Percentiles rank a stretch among this genome's conserved stretches.
phyloP scores from a whole-genome alignment of 2,888 invertebrate species.

The Drosophila helvetica region DNA sequence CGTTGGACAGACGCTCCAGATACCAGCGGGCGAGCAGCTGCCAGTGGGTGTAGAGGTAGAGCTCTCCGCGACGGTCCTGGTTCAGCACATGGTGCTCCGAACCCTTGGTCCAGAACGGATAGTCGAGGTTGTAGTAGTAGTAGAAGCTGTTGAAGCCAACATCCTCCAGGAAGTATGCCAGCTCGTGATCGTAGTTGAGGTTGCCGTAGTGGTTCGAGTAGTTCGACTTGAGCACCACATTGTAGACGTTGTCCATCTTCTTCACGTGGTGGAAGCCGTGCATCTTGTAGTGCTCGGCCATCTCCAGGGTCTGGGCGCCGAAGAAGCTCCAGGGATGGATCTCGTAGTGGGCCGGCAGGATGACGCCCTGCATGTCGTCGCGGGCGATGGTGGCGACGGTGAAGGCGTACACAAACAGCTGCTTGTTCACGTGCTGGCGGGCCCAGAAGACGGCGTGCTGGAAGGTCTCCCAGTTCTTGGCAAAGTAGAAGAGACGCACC shows the following conservation, averaged over 20 bases:
- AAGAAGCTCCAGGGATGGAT: slow-evolving; percentile 87
- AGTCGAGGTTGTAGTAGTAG: slow-evolving; percentile 88
- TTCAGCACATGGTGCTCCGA: slow-evolving; percentile 77
- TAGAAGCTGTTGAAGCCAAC: slow-evolving; percentile 90
- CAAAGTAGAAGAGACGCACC: slow-evolving; percentile 87
- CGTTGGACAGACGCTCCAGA: slow-evolving; percentile 87
- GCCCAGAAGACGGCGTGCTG: slow-evolving; percentile 89
- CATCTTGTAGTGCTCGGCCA: slow-evolving; percentile 85
- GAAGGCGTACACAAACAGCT: slow-evolving; percentile 87
- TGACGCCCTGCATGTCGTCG: slow-evolving; percentile 85
- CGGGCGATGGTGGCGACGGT: slow-evolving; percentile 87
- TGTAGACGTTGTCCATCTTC: slow-evolving; percentile 85
- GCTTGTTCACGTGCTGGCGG: slow-evolving; percentile 87
- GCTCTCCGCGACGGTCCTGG: slow-evolving; percentile 83
- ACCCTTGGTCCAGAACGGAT: slow-evolving; percentile 89
- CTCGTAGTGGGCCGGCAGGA: slow-evolving; percentile 89
- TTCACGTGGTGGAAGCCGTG: slow-evolving; percentile 86
- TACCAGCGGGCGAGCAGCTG: slow-evolving; percentile 85
- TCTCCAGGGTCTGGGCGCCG: slow-evolving; percentile 85
- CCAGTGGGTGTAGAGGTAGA: slow-evolving; percentile 84
- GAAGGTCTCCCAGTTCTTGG: slow-evolving; percentile 90
- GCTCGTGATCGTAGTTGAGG: slow-evolving; percentile 86
- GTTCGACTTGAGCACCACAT: slow-evolving; percentile 87
- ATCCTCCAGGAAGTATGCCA: slow-evolving; percentile 91
- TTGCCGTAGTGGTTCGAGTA: slow-evolving; percentile 87